Conservation (phyloP, 2,113 vertebrate genomes). For the Sinocyclocheilus anshuiensis region DNA sequence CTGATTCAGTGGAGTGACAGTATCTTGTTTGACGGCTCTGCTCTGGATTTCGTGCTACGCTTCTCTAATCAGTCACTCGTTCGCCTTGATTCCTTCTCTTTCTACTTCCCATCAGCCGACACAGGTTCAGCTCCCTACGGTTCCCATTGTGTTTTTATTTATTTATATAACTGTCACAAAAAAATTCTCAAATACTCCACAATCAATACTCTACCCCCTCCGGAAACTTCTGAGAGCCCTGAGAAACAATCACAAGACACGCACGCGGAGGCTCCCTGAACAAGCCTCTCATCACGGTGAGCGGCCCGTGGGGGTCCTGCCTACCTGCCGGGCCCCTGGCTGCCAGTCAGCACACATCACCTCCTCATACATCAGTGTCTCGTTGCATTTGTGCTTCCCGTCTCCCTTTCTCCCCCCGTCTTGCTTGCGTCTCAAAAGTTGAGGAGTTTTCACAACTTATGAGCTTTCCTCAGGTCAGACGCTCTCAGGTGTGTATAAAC, state of each 20-base stretch:
- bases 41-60: background rate
- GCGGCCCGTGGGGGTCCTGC: constrained; percentile 54
- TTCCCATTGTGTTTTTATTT: constrained; percentile 36
- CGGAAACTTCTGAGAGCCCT: constrained; percentile 59
- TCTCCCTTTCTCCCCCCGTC: constrained; percentile 3
- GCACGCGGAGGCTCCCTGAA: constrained; percentile 48
- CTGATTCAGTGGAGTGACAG: background rate
- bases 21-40: background rate
- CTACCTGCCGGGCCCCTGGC: constrained; percentile 59
- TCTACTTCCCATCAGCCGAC: constrained; percentile 12
- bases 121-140: constrained; percentile 39
- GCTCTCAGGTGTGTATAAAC: constrained; percentile 41
- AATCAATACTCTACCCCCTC: constrained; percentile 61
- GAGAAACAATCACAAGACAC: constrained; percentile 62
- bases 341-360: constrained; percentile 62
- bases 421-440: constrained; percentile 49
- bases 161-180: constrained; percentile 37
- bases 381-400: constrained; percentile 54
- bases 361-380: constrained; percentile 62
- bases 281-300: constrained; percentile 52
- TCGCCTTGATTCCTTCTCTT: constrained; percentile 38
- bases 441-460: constrained; percentile 49
- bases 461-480: constrained; percentile 36
- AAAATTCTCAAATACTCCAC: constrained; percentile 2
- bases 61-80: constrained; percentile 61